Conservation (phyloP, 2,113 vertebrate genomes). For the Actinemys pallida region DNA sequence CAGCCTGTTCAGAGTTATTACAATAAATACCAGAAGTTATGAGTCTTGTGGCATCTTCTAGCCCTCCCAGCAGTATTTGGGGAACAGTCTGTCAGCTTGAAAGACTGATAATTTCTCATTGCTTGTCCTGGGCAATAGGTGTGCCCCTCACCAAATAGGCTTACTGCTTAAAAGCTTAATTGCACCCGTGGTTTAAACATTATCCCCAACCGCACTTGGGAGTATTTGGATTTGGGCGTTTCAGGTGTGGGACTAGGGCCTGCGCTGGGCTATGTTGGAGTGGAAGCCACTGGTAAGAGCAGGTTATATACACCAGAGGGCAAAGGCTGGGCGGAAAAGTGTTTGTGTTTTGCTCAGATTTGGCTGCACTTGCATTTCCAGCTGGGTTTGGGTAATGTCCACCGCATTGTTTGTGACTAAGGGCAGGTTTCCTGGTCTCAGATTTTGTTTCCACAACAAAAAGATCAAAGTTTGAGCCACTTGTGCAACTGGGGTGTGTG, state of each 20-base stretch:
- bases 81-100: constrained; percentile 43
- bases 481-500: constrained; percentile 76
- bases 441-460: constrained; percentile 70
- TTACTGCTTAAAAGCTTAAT: constrained; percentile 69
- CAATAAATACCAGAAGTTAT: constrained; percentile 63
- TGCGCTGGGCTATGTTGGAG: constrained; percentile 4
- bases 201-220: constrained; percentile 48
- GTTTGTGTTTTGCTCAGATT: constrained; percentile 23
- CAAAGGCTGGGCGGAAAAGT: neutral
- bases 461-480: constrained; percentile 75
- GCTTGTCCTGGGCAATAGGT: constrained; percentile 51
- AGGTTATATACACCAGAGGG: neutral
- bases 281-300: neutral
- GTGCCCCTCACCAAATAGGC: constrained; percentile 68
- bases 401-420: constrained; percentile 62
- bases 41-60: constrained; percentile 41
- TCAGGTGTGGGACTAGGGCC: constrained; percentile 47
- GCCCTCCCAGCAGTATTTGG: constrained; percentile 67
- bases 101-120: constrained; percentile 36
- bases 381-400: constrained; percentile 49
- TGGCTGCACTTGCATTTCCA: constrained; percentile 55
- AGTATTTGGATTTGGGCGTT: constrained; percentile 61
- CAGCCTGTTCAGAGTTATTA: constrained; percentile 34
- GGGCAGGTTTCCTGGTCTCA: constrained; percentile 56
- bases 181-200: constrained; percentile 70